These are phyloP conservation scores for Sebastolobus alascanus DNA, from an alignment of 2,797 vertebrate genomes.

Conservation along the genomic window DNA sequence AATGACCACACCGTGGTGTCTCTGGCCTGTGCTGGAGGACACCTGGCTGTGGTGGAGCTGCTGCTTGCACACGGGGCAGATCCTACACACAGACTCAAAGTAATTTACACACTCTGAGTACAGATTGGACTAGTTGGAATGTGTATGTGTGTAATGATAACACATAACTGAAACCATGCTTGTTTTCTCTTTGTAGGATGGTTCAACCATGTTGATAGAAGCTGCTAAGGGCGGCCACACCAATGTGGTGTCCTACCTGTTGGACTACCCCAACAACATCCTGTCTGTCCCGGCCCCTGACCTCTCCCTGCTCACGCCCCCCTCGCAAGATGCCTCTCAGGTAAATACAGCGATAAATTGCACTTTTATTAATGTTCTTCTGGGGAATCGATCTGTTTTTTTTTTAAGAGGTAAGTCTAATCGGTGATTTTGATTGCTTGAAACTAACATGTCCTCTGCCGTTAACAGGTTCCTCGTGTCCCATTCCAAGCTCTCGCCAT, in stretches of 20 bases:
- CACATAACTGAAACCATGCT: background rate
- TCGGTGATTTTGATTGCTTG: background rate
- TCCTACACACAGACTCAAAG: slow-evolving; percentile 99
- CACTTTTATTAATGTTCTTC: background rate
- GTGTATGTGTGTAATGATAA: background rate
- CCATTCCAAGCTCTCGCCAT: slow-evolving; percentile 97
- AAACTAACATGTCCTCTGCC: slow-evolving; percentile 18
- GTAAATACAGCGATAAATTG: slow-evolving; percentile 74
- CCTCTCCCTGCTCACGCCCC: slow-evolving; percentile 95
- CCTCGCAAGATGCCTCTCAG: slow-evolving; percentile 98
- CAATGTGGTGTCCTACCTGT: slow-evolving; percentile 98
- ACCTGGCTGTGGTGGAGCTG: slow-evolving; percentile 97
- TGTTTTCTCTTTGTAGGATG: slow-evolving; percentile 87
- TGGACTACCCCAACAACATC: slow-evolving; percentile 99
- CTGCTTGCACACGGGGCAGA: slow-evolving; percentile 97
- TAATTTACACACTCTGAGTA: slow-evolving; percentile 66
- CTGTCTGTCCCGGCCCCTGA: slow-evolving; percentile 94
- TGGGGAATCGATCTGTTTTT: background rate
- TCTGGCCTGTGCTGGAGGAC: slow-evolving; percentile 97
- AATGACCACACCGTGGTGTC: slow-evolving; percentile 99
- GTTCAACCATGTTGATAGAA: slow-evolving; percentile 99
- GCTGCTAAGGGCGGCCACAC: slow-evolving; percentile 99
- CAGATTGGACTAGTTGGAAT: background rate
- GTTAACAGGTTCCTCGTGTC: slow-evolving; percentile 94
- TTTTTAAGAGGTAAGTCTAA: background rate